Evolutionary conservation across 2,797 vertebrate genomes (phyloP).

Genomic region (Melanotaenia pygmaea): DNA sequence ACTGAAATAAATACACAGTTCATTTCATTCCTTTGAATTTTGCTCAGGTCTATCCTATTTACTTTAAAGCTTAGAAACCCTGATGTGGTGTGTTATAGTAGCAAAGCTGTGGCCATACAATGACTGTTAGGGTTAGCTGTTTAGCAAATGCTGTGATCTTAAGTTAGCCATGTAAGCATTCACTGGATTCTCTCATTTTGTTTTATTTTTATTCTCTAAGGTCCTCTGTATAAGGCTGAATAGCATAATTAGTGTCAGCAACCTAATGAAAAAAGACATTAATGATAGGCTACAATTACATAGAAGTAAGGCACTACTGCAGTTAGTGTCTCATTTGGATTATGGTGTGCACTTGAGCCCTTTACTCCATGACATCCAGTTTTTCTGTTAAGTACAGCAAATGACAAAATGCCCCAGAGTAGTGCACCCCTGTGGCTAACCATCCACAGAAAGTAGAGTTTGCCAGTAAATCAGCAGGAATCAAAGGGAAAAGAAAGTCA

Average conservation of each 20-base stretch:
- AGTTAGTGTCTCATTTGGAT: slow-evolving; percentile 24
- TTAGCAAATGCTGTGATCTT: neutral
- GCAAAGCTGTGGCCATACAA: neutral
- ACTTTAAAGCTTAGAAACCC: neutral
- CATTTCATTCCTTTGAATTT: neutral
- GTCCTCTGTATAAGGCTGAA: neutral
- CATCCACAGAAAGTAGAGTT: slow-evolving; percentile 27
- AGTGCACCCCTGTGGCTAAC: slow-evolving; percentile 27
- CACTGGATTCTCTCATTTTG: neutral
- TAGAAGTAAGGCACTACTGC: neutral
- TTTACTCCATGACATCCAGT: slow-evolving; percentile 15
- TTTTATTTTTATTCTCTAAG: slow-evolving; percentile 7
- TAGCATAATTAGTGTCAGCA: slow-evolving; percentile 2
- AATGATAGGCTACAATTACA: slow-evolving; percentile 11
- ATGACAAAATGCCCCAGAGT: slow-evolving; percentile 17
- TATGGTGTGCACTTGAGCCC: slow-evolving; percentile 5
- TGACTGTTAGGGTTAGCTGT: neutral
- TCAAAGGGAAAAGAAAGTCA: slow-evolving; percentile 7
- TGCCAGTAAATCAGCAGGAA: slow-evolving; percentile 38
- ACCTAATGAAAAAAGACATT: neutral
- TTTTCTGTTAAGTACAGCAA: slow-evolving; percentile 26
- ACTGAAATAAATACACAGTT: neutral
- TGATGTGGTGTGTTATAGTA: neutral
- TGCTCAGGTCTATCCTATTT: neutral
- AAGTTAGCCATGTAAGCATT: neutral